Evolutionary conservation across 2,888 invertebrate genomes (phyloP), one percentile per base, ranked within the genome.

Genomic region (Oscheius onirici): DNA sequence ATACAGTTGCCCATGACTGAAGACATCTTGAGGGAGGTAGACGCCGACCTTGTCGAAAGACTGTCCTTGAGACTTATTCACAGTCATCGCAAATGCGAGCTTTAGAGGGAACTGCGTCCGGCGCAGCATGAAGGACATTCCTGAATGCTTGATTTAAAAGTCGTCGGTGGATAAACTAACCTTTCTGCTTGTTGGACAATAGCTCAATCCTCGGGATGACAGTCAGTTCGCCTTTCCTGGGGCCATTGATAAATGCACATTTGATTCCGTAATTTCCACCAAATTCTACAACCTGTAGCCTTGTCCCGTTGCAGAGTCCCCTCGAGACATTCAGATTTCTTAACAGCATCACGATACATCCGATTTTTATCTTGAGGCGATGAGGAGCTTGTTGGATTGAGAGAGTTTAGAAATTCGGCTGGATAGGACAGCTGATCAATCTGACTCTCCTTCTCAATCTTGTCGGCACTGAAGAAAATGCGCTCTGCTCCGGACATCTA

Each of bases 41-140:
- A 82, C 44, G 11, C 82, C 82, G 11, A 77, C 58, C 28, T 49
- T 44, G 20, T 67, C 40, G 1, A 83, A 51, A 17, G 80, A 79
- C 22, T 44, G 86, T 1, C 87, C 87, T 65, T 87, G 87, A 3
- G 86, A 79, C 70, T 88, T 87, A 57, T 85, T 86, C n/a, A 85
- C 80, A 0, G 84, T 84, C 72, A 82, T 80, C 8, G 81, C 84
- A 75, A 81, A 88, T 13, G 84, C 83, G 1, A 83, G 44, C 20
- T 24, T 54, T 5, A 54, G 15, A 1, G 55, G 55, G 20, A 54
- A 54, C 55, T 54, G 55, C 20, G 10, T 15, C 1, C 55, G 6
- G 3, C 22, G 22, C 3, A 54, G 20, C 5, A 3, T 15, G 1
- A 54, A 54, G 1, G 55, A 24, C 55, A 54, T 3, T 0, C 55